Base-by-base conservation (phyloP, 1,140 invertebrate species). In the Bombyx mandarina region DNA sequence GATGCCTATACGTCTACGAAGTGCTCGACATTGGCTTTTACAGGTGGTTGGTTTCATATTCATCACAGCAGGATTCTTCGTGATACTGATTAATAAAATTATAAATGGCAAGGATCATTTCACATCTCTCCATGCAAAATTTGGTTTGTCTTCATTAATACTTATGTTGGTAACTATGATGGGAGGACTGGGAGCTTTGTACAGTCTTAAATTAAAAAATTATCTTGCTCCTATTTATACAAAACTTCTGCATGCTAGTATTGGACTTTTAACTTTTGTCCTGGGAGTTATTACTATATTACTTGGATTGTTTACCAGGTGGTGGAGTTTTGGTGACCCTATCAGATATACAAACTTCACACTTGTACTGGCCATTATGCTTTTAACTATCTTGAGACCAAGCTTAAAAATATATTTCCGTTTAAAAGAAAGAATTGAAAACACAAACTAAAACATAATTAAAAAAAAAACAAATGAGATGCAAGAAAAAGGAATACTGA, bases 11-110 rank as follows among this genome's bases (percentile, higher is more conserved):
- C 69, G 83, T 35, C 63, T 88, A 6, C 67, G 82, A 35, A 84
- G 81, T 64, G 83, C 84, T 48, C 77, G 86, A 8, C 88, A 89
- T 65, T 88, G 86, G 86, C 67, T 88, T 3, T 58, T 88, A 10
- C 88, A 89, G 67, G 56, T 87, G 43, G 43, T 77, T 22, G 73
- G 65, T 52, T 65, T 75, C 43, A 60, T 74, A 35, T 62, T 82
- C 48, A 69, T 84, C 22, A 35, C 75, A 2, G 64, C 61, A 48
- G 88, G 82, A 48, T 89, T 88, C 63, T 61, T 88, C 46, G 55
- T 81, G 46, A 88, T 89, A 43, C 43, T 88, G 35, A 65, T 69
- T 6, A 84, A 88, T 62, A 89, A 88, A 73, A 75, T 86, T 42
- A 73, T 73, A 18, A 57, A 73, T 52, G 65, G 67, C 12, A 79